Base-by-base conservation (phyloP, 2,888 invertebrate genomes). In the Tholera decimalis region DNA sequence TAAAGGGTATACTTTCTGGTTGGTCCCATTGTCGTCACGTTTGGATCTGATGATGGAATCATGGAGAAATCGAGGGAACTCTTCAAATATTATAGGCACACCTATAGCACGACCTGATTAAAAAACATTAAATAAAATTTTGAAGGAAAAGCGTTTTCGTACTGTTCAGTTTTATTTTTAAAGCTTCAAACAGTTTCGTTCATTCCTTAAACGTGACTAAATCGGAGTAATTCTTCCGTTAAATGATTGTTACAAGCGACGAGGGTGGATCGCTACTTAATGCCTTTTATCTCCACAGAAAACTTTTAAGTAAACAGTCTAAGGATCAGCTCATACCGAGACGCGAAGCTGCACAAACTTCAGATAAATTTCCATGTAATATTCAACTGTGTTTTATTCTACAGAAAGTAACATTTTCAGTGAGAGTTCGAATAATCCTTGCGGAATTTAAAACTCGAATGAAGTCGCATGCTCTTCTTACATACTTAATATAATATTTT, bases 161-260 rank as follows among this genome's bases (percentile, higher is more conserved):
- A 13, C 1, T 24, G 15, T 0, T 8, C 8, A 7, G 18, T 65
- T 39, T 43, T 1, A n/a, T 46, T 41, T 47, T 13, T 43, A 26
- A 67, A 33, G 13, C 24, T 13, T 26, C 4, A 37, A 46, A 53
- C 44, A 51, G 28, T 15, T n/a, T n/a, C 15, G 8, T 24, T 59
- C 43, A 11, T n/a, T 22, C 9, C 33, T 37, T 4, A 47, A 73
- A 55, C 60, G 73, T 72, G 57, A 74, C 57, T 33, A n/a, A 49
- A 26, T 9, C 18, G 49, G 18, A 57, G 50, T 58, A 66, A 61
- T 44, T 77, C 73, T 57, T 51, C n/a, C 15, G 18, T 35, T 67
- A 73, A 73, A 62, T 73, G 74, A 56, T 67, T 55, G 67, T 62
- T 51, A 62, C 60, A 39, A 59, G 50, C 30, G 24, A 8, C 37